Conservation (phyloP, 2,888 invertebrate species). For the Imbricaverruca yamaguchii region DNA sequence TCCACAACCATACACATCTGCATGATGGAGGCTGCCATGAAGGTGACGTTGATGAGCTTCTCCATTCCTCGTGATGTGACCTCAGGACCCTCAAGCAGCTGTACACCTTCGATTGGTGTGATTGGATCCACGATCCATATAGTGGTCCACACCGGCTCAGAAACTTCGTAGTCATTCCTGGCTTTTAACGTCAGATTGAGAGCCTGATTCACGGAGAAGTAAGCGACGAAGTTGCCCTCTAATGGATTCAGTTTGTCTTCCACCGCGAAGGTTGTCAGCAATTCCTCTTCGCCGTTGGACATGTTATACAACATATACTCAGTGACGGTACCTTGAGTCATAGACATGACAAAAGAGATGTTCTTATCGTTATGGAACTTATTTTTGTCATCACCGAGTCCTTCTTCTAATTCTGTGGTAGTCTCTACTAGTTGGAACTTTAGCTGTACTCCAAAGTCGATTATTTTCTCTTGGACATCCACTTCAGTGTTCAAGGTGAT, state of each 20-base stretch:
- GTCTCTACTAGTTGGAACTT: background rate
- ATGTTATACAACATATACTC: background rate
- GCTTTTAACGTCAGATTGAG: background rate
- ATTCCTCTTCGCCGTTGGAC: background rate
- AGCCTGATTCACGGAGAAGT: background rate
- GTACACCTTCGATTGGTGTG: background rate
- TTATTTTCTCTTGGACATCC: background rate
- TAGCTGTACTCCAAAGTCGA: background rate
- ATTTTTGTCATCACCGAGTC: background rate
- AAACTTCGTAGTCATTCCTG: background rate
- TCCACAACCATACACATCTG: background rate
- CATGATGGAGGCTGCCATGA: background rate
- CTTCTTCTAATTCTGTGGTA: background rate
- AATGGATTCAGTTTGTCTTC: background rate
- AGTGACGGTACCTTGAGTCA: background rate
- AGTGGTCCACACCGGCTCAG: background rate
- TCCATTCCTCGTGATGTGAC: background rate
- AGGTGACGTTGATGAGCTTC: background rate
- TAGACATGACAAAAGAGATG: background rate
- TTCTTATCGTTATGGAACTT: slow-evolving; percentile 17
- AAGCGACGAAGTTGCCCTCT: background rate
- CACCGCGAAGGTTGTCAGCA: background rate
- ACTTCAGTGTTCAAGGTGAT: background rate
- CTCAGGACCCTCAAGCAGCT: background rate
- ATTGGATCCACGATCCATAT: background rate